These are phyloP conservation scores for Diplogasteroides magnus DNA, from an alignment of 1,140 invertebrate species.

Conservation along the genomic window DNA sequence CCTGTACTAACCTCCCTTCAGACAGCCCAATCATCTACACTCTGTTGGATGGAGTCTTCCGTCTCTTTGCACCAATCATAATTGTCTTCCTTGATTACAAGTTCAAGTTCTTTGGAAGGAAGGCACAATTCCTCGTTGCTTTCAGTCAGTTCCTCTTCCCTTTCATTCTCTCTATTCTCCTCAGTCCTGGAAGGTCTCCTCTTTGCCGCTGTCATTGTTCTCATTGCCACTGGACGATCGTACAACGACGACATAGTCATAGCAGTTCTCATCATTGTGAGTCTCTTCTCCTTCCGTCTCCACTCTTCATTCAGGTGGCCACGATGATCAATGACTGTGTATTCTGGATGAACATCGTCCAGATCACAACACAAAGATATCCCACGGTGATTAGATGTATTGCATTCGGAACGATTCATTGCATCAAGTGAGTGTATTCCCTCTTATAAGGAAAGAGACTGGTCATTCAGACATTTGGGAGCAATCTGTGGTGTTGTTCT, in stretches of 20 bases:
- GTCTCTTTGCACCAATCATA: conserved; percentile 40
- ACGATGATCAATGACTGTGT: conserved; percentile 50
- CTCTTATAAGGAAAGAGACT: too few relatives aligned
- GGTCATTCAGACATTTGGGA: conserved; percentile 40
- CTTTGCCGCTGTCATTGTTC: conserved; percentile 34
- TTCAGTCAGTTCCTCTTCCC: conserved; percentile 26
- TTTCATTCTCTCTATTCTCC: too few relatives aligned
- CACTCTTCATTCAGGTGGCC: conserved; percentile 19
- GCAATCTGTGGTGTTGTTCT: conserved; percentile 42
- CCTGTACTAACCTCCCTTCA: conserved; percentile 8
- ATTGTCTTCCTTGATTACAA: conserved; percentile 43
- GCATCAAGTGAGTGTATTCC: conserved; percentile 33
- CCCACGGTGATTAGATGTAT: conserved; percentile 49
- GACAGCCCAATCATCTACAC: conserved; percentile 36
- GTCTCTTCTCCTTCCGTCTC: too few relatives aligned
- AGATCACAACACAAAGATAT: conserved; percentile 41
- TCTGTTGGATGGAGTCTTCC: conserved; percentile 43
- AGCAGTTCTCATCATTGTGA: not conserved
- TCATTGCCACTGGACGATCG: conserved; percentile 25
- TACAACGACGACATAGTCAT: conserved; percentile 18
- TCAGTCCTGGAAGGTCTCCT: conserved; percentile 37
- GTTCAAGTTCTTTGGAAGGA: conserved; percentile 41
- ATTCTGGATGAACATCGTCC: conserved; percentile 52
- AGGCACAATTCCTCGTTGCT: conserved; percentile 42
- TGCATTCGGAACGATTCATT: conserved; percentile 46